Evolutionary conservation across 2,888 invertebrate species (phyloP).

Genomic region (Seira musarum): DNA sequence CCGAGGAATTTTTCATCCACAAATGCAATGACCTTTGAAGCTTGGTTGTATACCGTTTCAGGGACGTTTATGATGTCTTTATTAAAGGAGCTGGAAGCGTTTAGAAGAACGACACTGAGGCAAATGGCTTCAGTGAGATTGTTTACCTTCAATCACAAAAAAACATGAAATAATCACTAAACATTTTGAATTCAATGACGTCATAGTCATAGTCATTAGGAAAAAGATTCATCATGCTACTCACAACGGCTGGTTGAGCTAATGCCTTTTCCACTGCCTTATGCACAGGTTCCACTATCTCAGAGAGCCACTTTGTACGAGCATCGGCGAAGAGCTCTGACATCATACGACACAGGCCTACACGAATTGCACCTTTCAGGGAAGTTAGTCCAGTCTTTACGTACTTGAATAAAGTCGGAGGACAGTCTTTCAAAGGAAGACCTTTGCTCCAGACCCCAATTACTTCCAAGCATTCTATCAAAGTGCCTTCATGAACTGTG

Average conservation of each 20-base stretch:
- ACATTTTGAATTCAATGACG: no score
- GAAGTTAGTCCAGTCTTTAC: slow-evolving; percentile 63
- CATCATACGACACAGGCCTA: slow-evolving; percentile 53
- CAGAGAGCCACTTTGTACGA: slow-evolving; percentile 17
- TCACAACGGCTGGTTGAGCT: slow-evolving; percentile 50
- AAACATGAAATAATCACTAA: no score
- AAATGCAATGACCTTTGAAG: slow-evolving; percentile 25
- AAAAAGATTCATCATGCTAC: not conserved
- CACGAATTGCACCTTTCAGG: slow-evolving; percentile 54
- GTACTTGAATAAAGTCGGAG: slow-evolving; percentile 70
- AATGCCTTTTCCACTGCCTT: slow-evolving; percentile 56
- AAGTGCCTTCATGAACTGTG: slow-evolving; percentile 89
- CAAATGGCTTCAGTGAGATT: slow-evolving; percentile 48
- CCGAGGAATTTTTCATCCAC: slow-evolving; percentile 62
- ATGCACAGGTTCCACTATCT: slow-evolving; percentile 25
- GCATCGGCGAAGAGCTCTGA: slow-evolving; percentile 31
- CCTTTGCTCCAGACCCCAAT: slow-evolving; percentile 85
- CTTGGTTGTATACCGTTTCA: slow-evolving; percentile 5
- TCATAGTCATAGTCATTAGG: not conserved
- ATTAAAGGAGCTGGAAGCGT: slow-evolving; percentile 17
- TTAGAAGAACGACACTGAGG: slow-evolving; percentile 32
- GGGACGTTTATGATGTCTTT: slow-evolving; percentile 6
- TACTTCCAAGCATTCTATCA: slow-evolving; percentile 86
- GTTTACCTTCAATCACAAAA: slow-evolving; percentile 21
- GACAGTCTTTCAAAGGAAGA: slow-evolving; percentile 77